These are phyloP conservation scores for Meta bourneti DNA, from an alignment of 2,888 invertebrate species.

Conservation along the genomic window DNA sequence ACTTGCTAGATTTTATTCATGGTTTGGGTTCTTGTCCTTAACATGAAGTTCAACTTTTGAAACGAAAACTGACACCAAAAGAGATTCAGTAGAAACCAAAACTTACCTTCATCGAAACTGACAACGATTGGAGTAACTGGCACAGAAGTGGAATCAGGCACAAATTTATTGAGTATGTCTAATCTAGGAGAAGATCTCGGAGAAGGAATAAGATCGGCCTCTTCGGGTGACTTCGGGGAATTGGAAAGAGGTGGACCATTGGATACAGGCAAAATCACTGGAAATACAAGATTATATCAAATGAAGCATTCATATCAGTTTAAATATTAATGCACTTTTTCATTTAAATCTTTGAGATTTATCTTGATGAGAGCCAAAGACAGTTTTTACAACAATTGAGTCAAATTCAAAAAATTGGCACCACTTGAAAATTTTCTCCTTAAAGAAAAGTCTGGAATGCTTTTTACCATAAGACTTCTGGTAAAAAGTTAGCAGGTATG, in stretches of 20 bases:
- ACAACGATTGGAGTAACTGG: constrained; percentile 85
- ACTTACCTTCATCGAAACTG: constrained; percentile 84
- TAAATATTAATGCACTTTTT: background rate
- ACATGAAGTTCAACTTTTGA: too few relatives aligned
- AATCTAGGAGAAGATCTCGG: background rate
- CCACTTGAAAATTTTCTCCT: background rate
- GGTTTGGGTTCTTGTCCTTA: too few relatives aligned
- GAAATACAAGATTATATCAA: background rate
- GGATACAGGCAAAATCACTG: constrained; percentile 54
- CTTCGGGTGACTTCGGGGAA: background rate
- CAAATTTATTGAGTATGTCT: constrained; percentile 77
- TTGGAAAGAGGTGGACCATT: background rate
- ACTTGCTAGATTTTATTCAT: too few relatives aligned
- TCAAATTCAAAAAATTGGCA: background rate
- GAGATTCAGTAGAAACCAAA: background rate
- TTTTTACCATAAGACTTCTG: background rate
- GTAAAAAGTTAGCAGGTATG: background rate
- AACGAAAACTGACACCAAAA: too few relatives aligned
- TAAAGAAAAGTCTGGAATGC: background rate
- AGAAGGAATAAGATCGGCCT: background rate
- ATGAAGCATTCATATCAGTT: background rate
- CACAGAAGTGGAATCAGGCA: constrained; percentile 79
- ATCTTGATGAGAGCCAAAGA: background rate
- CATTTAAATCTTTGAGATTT: background rate
- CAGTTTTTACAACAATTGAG: background rate